These are phyloP conservation scores for Eupleurogrammus muticus DNA, from an alignment of 2,797 vertebrate genomes.

Conservation along the genomic window DNA sequence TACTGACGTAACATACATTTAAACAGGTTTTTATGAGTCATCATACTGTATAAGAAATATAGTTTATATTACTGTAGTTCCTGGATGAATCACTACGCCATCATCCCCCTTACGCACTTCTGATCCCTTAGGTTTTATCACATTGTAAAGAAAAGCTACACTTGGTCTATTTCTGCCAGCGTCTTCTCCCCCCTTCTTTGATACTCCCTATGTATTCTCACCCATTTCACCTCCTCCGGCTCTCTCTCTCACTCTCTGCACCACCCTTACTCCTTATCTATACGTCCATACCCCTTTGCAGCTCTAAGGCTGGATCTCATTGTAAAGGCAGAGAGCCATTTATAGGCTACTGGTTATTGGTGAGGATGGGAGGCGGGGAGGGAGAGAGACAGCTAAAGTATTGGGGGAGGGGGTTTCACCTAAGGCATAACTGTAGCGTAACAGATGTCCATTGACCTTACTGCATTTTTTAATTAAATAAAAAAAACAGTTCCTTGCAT, in stretches of 20 bases:
- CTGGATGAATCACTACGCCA: slow-evolving; percentile 17
- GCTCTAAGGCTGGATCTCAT: slow-evolving; percentile 35
- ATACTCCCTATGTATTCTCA: background rate
- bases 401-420: slow-evolving; percentile 1
- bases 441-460: background rate
- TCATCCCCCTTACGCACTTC: slow-evolving; percentile 15
- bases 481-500: background rate
- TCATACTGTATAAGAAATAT: background rate
- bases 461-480: background rate
- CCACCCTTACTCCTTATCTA: slow-evolving; percentile 39
- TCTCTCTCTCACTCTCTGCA: slow-evolving; percentile 7
- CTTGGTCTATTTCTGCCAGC: slow-evolving; percentile 39
- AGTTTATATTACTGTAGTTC: slow-evolving; percentile 12
- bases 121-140: slow-evolving; percentile 26
- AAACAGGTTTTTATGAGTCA: background rate
- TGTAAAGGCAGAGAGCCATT: slow-evolving; percentile 44
- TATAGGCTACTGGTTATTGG: slow-evolving; percentile 54
- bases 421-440: slow-evolving; percentile 8
- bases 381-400: background rate
- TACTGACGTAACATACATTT: background rate
- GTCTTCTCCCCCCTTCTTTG: slow-evolving; percentile 7
- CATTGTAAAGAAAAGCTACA: slow-evolving; percentile 14
- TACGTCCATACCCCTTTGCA: slow-evolving; percentile 17
- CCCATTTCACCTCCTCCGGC: slow-evolving; percentile 15
- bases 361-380: slow-evolving; percentile 30